Conservation (phyloP, 2,888 invertebrate genomes). For the Cantharis rufa region DNA sequence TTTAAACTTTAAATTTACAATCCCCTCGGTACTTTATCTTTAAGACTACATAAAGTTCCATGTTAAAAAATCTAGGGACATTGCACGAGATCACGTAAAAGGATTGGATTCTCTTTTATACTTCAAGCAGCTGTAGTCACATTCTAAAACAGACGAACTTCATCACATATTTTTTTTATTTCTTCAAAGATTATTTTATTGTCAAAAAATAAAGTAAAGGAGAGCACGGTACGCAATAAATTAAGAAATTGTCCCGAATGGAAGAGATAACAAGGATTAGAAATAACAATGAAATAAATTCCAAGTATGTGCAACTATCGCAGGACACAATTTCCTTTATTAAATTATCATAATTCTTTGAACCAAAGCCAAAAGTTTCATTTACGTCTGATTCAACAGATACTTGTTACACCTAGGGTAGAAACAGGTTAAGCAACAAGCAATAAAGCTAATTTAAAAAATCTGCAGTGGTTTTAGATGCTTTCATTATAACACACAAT, state of each 20-base stretch:
- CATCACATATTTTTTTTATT: not conserved
- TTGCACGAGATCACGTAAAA: not conserved
- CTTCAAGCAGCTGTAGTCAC: not conserved
- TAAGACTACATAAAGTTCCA: not conserved
- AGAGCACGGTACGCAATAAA: not conserved
- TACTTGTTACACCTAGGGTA: not conserved
- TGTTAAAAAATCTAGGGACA: not conserved
- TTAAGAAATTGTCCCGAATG: not conserved
- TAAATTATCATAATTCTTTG: not conserved
- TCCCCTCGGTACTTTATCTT: not conserved
- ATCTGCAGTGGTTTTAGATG: not conserved
- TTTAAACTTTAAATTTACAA: not conserved
- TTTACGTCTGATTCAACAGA: not conserved
- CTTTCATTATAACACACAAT: not conserved
- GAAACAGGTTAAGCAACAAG: not conserved
- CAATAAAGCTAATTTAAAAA: not conserved
- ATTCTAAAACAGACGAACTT: not conserved
- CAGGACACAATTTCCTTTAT: not conserved
- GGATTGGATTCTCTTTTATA: not conserved
- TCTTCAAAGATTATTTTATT: not conserved
- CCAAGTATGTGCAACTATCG: not conserved
- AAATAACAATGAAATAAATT: not conserved
- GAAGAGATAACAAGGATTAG: not conserved
- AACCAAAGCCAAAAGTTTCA: not conserved
- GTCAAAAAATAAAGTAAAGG: not conserved